Evolutionary conservation across 1,140 invertebrate species (phyloP).

Genomic region (Trichoplusia ni): DNA sequence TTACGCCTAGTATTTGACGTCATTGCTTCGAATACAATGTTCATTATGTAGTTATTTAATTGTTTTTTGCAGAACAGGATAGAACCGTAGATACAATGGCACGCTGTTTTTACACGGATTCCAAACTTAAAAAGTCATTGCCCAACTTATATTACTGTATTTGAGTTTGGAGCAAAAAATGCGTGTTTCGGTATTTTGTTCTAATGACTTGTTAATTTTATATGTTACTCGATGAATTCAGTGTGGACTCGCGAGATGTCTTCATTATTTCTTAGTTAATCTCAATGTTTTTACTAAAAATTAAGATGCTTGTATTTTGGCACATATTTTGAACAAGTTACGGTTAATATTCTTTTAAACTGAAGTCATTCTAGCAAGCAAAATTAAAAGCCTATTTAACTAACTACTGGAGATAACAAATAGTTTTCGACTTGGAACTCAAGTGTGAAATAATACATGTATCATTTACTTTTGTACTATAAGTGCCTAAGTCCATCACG

Average conservation of each 20-base stretch:
- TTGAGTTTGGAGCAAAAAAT: constrained; percentile 62
- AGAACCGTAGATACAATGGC: constrained; percentile 52
- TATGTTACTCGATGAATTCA: constrained; percentile 66
- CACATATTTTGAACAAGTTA: not conserved
- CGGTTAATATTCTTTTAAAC: no score
- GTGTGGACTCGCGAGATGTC: constrained; percentile 51
- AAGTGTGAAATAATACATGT: no score
- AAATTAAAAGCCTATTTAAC: no score
- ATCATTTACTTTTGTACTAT: no score
- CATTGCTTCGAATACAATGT: constrained; percentile 28
- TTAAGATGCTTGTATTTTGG: not conserved
- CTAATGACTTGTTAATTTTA: constrained; percentile 74
- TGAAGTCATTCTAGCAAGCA: no score
- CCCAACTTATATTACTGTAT: constrained; percentile 60
- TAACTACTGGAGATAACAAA: no score
- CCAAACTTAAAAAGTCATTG: constrained; percentile 66
- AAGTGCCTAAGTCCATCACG: not conserved
- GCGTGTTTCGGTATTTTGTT: constrained; percentile 60
- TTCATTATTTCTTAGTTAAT: constrained; percentile 2
- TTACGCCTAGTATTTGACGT: constrained; percentile 15
- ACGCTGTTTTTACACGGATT: constrained; percentile 75
- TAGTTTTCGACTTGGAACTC: no score
- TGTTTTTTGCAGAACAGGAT: constrained; percentile 67
- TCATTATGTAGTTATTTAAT: constrained; percentile 22
- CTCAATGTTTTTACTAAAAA: not conserved